Evolutionary conservation across 2,113 vertebrate genomes (phyloP), one percentile per base, ranked within the genome.

Genomic region (Myocastor coypus): DNA sequence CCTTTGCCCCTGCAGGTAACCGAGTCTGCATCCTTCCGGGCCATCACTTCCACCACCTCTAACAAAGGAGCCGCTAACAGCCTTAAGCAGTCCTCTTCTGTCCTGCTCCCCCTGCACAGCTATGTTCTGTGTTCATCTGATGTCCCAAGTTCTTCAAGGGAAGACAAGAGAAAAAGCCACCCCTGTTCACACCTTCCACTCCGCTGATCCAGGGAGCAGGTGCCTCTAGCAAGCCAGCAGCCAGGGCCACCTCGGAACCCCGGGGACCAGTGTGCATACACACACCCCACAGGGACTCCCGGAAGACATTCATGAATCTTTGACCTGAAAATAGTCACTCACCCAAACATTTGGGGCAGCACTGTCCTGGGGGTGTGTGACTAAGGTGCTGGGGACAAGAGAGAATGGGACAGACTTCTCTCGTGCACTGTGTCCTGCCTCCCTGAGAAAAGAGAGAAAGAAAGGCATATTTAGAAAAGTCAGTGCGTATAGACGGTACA

Each of bases 321-420:
- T 81, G 52, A 94, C 32, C 75, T 87, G 71, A 28, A 80, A 89
- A 94, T 69, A 89, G 66, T 42, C 94, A 98, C 98, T 99, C 98
- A 99, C 99, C 99, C 83, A 99, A 98, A 96, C 99, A 99, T 96
- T 98, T 99, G 81, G 99, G 99, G 95, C 99, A 99, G 98, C 99
- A 99, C 81, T 99, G 99, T 97, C 99, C 99, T 1, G 99, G 96
- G 37, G 98, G 99, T 61, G 98, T 98, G 91, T 99, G 99, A 97
- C 98, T 99, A 96, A 99, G 99, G 94, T 99, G 99, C 97, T 99
- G 98, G 37, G 99, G 99, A 98, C 99, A 99, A 37, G 99, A 99
- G 0, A 99, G 99, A 96, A 99, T 99, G 55, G 99, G 99, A 97
- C 99, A 99, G 97, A 99, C 99, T 98, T 99, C 99, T 98, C 96